A percentile compares a stretch with the other conserved stretches of the same genome.
Evolutionary conservation across 2,888 invertebrate genomes (phyloP).

Genomic region (Drosophila meridionalis): DNA sequence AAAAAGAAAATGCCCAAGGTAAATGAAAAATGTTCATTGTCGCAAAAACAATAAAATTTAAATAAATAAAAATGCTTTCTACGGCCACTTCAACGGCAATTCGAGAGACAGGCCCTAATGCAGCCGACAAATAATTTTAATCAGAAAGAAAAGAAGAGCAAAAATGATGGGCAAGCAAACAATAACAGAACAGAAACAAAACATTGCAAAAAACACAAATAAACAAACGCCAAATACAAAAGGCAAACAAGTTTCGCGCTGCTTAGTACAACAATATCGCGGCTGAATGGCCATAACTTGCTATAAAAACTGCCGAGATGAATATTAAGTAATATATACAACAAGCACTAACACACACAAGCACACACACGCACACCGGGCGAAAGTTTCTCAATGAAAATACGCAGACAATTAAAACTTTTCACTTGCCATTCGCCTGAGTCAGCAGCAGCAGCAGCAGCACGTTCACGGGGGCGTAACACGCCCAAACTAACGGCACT

Average conservation of each 20-base stretch:
- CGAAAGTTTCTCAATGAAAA: slow-evolving; percentile 73
- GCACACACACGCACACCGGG: not conserved
- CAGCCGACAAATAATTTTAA: slow-evolving; percentile 69
- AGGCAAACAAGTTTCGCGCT: slow-evolving; percentile 51
- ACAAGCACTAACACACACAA: slow-evolving; percentile 9
- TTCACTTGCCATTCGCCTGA: slow-evolving; percentile 65
- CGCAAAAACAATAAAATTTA: slow-evolving; percentile 59
- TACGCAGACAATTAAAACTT: slow-evolving; percentile 76
- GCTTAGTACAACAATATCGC: slow-evolving; percentile 53
- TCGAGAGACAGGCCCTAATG: slow-evolving; percentile 15
- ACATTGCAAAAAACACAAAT: slow-evolving; percentile 6
- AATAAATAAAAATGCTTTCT: slow-evolving; percentile 38
- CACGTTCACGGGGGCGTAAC: slow-evolving; percentile 26
- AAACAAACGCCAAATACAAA: slow-evolving; percentile 54
- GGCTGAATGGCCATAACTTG: slow-evolving; percentile 50
- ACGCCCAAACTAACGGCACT: slow-evolving; percentile 52
- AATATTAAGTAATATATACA: slow-evolving; percentile 58
- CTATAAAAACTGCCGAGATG: slow-evolving; percentile 48
- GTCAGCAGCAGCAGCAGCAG: slow-evolving; percentile 1
- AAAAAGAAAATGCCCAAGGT: slow-evolving; percentile 21
- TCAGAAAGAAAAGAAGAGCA: slow-evolving; percentile 44
- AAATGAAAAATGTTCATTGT: slow-evolving; percentile 43
- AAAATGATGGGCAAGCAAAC: slow-evolving; percentile 26
- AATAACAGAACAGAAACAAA: slow-evolving; percentile 12
- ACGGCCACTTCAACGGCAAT: slow-evolving; percentile 38